A percentile compares a stretch with the other conserved stretches of the same genome.
phyloP scores from a whole-genome alignment of 2,113 vertebrate genomes.

The Condylura cristata region DNA sequence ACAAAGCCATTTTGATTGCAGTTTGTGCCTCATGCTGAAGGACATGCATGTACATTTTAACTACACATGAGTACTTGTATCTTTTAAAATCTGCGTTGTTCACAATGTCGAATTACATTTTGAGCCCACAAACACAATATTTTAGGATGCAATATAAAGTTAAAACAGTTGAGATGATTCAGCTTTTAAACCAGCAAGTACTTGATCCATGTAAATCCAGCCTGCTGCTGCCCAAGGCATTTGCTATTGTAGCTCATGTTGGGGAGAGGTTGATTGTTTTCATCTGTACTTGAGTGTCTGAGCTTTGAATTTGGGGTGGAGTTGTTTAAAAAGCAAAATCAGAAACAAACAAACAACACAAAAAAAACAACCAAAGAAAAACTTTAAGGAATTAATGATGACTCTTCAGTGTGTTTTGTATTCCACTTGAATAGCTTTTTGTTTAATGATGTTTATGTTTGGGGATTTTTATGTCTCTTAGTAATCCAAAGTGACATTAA shows the following conservation, averaged over 20 bases:
- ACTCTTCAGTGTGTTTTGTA: conserved; percentile 76
- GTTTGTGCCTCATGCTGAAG: neutral
- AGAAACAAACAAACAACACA: conserved; percentile 62
- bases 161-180: conserved; percentile 46
- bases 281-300: conserved; percentile 63
- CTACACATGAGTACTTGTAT: neutral
- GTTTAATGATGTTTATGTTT: conserved; percentile 80
- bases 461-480: conserved; percentile 77
- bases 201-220: conserved; percentile 35
- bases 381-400: conserved; percentile 79
- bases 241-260: conserved; percentile 62
- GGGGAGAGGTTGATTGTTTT: conserved; percentile 66
- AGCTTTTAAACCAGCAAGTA: conserved; percentile 59
- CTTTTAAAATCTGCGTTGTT: conserved; percentile 40
- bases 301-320: conserved; percentile 75
- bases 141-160: conserved; percentile 50
- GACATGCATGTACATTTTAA: neutral
- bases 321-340: conserved; percentile 69
- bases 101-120: neutral
- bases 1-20: conserved; percentile 8
- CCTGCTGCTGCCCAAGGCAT: conserved; percentile 7
- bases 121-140: conserved; percentile 28
- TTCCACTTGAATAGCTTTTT: conserved; percentile 80
- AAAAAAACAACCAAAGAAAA: conserved; percentile 74
- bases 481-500: conserved; percentile 77